Conservation (phyloP, 1,140 invertebrate genomes). For the Brachionus plicatilis region DNA sequence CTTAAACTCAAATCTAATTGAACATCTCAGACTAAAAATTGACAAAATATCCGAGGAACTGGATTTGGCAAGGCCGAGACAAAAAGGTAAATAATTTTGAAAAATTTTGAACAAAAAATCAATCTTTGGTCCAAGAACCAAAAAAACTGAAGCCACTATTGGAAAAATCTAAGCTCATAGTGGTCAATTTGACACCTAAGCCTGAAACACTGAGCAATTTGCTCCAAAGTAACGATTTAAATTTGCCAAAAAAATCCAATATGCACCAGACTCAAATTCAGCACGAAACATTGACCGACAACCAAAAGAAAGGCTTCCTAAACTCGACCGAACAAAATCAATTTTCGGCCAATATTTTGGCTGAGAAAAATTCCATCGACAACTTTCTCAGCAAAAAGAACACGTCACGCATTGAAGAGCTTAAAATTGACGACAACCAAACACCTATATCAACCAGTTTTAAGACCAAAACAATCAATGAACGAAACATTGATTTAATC, state of each 20-base stretch:
- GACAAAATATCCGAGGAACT: conserved; percentile 9
- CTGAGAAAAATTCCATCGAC: background rate
- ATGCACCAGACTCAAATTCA: background rate
- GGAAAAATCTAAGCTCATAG: conserved; percentile 19
- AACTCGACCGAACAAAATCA: background rate
- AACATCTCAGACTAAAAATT: background rate
- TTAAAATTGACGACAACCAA: conserved; percentile 13
- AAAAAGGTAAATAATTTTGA: background rate
- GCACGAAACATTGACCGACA: background rate
- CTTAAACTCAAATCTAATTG: background rate
- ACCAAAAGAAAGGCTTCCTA: conserved; percentile 11
- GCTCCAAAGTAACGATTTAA: background rate
- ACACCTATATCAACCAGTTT: conserved; percentile 18
- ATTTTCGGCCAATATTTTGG: background rate
- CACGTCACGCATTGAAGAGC: background rate
- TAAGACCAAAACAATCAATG: background rate
- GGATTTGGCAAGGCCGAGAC: background rate
- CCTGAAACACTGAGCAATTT: background rate
- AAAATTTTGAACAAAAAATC: background rate
- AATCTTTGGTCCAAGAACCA: background rate
- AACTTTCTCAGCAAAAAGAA: background rate
- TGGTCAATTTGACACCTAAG: conserved; percentile 12
- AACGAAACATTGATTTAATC: background rate
- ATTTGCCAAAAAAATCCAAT: conserved; percentile 4
- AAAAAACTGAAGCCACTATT: background rate